Base-by-base conservation (phyloP, 2,888 invertebrate species). In the Julus scandinavius region DNA sequence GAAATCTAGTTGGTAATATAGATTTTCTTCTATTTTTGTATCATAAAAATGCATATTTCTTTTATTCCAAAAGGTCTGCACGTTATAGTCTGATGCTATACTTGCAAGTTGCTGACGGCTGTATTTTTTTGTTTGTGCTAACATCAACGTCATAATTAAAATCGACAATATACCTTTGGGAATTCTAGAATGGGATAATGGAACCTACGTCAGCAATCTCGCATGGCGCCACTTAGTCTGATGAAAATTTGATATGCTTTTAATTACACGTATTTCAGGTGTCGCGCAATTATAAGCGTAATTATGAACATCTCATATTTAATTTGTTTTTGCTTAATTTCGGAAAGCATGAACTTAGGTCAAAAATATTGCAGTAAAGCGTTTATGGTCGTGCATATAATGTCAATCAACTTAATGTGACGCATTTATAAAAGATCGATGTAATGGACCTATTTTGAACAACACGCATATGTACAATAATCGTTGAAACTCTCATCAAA, bases 261-360 rank as follows among this genome's bases (percentile, higher is more conserved):
- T 72, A 72, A 72, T 72, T 72, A 72, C 63, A 72, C 20, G 9
- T 72, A 72, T 72, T 72, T 72, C 63, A 72, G 63, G 63, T 72
- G 63, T 72, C 63, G 63, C 20, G 29, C 20, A 72, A 72, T 72
- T 45, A 45, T 45, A 45, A 45, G 45, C 45, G 45, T 45, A 45
- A 45, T 45, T 72, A 29, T 20, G 5, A 7, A 7, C 63, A 20
- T 72, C 63, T 72, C 20, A 72, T 72, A 72, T 72, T 72, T 72
- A 72, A 72, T 72, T 20, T 29, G 20, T 20, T 72, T n/a, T 20
- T 72, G 63, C 63, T 72, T 72, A 72, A 72, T 20, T 72, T 72
- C 6, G 63, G 63, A 20, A 29, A 72, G 63, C 63, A 54, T 54
- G 63, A 72, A 29, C 20, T 72, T 7, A 7, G 63, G 63, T 20